Evolutionary conservation across 2,113 vertebrate genomes (phyloP), one percentile per base, ranked within the genome.

Genomic region (Lates calcarifer): DNA sequence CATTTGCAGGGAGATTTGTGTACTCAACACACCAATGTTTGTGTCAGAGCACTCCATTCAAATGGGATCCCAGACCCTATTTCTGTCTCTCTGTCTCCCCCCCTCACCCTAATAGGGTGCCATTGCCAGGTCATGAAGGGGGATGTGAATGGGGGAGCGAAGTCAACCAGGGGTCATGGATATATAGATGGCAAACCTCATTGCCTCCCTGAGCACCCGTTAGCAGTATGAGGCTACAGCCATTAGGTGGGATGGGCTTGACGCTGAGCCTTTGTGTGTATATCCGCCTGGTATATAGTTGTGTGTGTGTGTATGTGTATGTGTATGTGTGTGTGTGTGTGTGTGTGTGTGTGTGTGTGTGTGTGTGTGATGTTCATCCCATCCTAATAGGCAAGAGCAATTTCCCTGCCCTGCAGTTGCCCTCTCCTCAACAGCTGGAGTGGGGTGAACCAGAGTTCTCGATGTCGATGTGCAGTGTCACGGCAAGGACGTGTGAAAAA

Each of bases 101-200:
- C 68, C 60, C 83, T 86, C 85, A 51, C 86, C 88, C 85, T 91
- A 93, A 93, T 92, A 84, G 92, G 83, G 93, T 94, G 88, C 92
- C 95, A 95, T 91, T 93, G 93, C 90, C 92, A 90, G 95, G 95
- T 94, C 95, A 95, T 63, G 67, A 82, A 43, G 88, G 93, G 93
- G 94, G 89, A 91, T 92, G 62, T 77, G 73, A 85, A 87, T 66
- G 88, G 90, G 87, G 81, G 92, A 91, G 90, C 0, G 75, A 90
- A 95, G 94, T 96, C 95, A 96, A 89, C 92, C 73, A 87, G 79
- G 88, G 95, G 95, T 94, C 95, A 95, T 63, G 85, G 93, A 93
- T 92, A 90, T 92, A 94, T 94, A 87, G 90, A 93, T 91, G 89
- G 91, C 88, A 93, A 94, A 94, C 88, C 90, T 95, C 91, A 94